These are phyloP conservation scores for Macaria notata DNA, from an alignment of 2,888 invertebrate species.

Conservation along the genomic window DNA sequence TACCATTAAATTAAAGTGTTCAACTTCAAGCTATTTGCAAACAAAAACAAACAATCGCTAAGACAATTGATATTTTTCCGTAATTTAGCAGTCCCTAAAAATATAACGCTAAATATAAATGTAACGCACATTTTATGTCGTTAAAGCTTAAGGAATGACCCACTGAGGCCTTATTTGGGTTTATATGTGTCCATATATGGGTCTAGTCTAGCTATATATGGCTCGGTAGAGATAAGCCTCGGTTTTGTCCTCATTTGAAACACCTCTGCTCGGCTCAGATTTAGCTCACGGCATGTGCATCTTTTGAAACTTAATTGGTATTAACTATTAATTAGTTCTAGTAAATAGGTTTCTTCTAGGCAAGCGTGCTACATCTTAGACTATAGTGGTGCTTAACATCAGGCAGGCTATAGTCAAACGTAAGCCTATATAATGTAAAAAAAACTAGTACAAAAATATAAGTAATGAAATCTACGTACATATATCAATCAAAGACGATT, in stretches of 20 bases:
- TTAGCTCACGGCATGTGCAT: slow-evolving; percentile 12
- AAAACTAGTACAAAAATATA: no score
- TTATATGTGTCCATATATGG: background rate
- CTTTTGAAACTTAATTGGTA: background rate
- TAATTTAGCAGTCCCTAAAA: slow-evolving; percentile 36
- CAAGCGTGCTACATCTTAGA: no score
- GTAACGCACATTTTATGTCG: slow-evolving; percentile 25
- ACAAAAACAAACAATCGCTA: slow-evolving; percentile 5
- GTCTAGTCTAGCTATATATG: background rate
- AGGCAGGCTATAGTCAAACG: no score
- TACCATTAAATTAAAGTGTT: no score
- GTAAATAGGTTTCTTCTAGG: no score
- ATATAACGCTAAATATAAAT: slow-evolving; percentile 17
- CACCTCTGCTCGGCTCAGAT: slow-evolving; percentile 51
- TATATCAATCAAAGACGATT: no score
- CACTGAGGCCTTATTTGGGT: slow-evolving; percentile 34
- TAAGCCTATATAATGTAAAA: no score
- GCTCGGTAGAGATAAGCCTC: slow-evolving; percentile 34
- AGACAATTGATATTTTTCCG: slow-evolving; percentile 15
- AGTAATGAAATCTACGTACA: background rate
- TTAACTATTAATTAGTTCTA: background rate
- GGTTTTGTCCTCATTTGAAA: slow-evolving; percentile 38
- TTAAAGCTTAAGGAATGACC: slow-evolving; percentile 41
- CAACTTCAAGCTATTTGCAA: no score
- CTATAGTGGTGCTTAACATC: no score